Conservation (phyloP, 2,888 invertebrate genomes). For the Ochlodes sylvanus region DNA sequence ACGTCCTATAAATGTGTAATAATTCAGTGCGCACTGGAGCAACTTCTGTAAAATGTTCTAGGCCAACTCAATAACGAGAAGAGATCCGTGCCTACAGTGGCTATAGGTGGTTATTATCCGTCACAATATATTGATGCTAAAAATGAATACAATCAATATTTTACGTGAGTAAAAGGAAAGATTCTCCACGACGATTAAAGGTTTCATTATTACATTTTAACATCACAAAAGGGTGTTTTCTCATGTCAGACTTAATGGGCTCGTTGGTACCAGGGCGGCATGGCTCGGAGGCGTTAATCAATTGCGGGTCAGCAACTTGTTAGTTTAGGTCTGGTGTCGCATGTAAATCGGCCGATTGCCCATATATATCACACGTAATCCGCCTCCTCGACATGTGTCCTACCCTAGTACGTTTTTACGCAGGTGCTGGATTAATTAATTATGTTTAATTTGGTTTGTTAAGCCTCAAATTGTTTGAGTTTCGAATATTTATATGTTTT, state of each 20-base stretch:
- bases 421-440: slow-evolving; percentile 25
- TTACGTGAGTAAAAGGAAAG: too few relatives aligned
- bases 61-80: too few relatives aligned
- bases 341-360: slow-evolving; percentile 32
- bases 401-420: slow-evolving; percentile 26
- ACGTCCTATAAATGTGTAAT: too few relatives aligned
- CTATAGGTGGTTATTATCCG: too few relatives aligned
- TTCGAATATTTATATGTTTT: not conserved
- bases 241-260: slow-evolving; percentile 9
- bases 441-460: slow-evolving; percentile 16
- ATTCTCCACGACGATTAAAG: not conserved
- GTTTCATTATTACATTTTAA: not conserved
- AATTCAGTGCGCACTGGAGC: too few relatives aligned
- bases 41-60: too few relatives aligned
- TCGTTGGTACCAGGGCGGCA: not conserved
- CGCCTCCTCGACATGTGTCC: slow-evolving; percentile 13
- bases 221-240: slow-evolving; percentile 9
- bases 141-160: too few relatives aligned
- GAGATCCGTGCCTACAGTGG: too few relatives aligned
- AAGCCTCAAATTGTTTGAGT: slow-evolving; percentile 15
- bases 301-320: slow-evolving; percentile 27
- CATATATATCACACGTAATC: slow-evolving; percentile 37
- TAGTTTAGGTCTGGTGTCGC: slow-evolving; percentile 33
- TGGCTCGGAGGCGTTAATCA: slow-evolving; percentile 18
- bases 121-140: too few relatives aligned